Evolutionary conservation across 2,888 invertebrate species (phyloP).

Genomic region (Drosophila parthenogenetica): DNA sequence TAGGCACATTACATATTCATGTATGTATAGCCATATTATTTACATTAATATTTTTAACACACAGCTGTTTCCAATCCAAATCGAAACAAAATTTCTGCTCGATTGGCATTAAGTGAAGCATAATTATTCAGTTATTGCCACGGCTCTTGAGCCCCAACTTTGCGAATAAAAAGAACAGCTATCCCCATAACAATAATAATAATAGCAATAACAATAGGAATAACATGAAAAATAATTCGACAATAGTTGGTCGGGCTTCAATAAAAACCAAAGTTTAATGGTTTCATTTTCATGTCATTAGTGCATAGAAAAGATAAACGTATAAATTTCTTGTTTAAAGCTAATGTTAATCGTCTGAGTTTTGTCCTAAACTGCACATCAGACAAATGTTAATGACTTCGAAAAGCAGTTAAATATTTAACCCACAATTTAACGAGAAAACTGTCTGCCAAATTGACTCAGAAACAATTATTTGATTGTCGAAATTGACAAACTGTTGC

Average conservation of each 20-base stretch:
- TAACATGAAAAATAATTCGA: constrained; percentile 60
- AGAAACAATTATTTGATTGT: constrained; percentile 65
- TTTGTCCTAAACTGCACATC: constrained; percentile 60
- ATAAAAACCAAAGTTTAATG: constrained; percentile 74
- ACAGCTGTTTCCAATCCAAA: constrained; percentile 19
- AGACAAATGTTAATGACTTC: constrained; percentile 58
- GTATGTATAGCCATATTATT: constrained; percentile 13
- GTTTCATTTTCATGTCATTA: constrained; percentile 57
- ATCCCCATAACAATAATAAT: constrained; percentile 49
- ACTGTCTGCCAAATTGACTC: constrained; percentile 59
- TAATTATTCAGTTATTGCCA: constrained; percentile 47
- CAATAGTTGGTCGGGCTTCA: constrained; percentile 65
- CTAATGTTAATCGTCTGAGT: constrained; percentile 9
- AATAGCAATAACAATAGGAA: constrained; percentile 62
- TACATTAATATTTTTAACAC: constrained; percentile 36
- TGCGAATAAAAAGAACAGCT: constrained; percentile 65
- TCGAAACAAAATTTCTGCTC: constrained; percentile 10
- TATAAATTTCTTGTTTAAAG: constrained; percentile 25
- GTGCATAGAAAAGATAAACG: constrained; percentile 32
- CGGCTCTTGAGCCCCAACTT: constrained; percentile 56
- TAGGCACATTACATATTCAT: not conserved
- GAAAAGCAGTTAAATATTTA: constrained; percentile 59
- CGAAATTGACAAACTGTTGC: constrained; percentile 44
- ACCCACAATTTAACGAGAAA: constrained; percentile 59
- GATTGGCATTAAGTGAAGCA: constrained; percentile 36